Base-by-base conservation (phyloP, 2,113 vertebrate species). In the Donacobius atricapilla region DNA sequence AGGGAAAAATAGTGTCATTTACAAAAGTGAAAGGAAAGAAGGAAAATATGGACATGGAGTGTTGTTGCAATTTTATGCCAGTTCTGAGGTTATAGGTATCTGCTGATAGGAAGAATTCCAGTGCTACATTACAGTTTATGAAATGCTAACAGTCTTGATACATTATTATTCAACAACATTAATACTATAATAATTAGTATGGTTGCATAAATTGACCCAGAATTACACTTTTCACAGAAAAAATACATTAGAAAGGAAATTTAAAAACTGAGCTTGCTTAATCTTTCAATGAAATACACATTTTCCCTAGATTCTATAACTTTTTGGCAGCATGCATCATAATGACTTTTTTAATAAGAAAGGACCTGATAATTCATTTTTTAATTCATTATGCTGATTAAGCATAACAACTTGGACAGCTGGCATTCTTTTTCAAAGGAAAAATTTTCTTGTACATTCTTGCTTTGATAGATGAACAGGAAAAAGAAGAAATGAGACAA, bases 401-500 rank as follows among this genome's bases (percentile, higher is more conserved):
- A 64, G 6, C 14, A 13, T 33, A 51, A 39, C 47, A 48, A 5
- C 57, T 83, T 83, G 51, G 45, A 21, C 15, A 83, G 39, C 42
- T 83, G 39, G 8, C 4, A 9, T 47, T 80, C 30, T 77, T 77
- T 78, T 77, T 42, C 51, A 39, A 69, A 82, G 75, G 31, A 39
- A 72, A 79, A 73, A 31, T 17, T 72, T 64, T 28, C 11, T 42
- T 71, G 3, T 47, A 18, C 6, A 0, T 92, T 96, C 93, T 94
- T 96, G 35, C 92, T 79, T 97, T 96, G 87, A 90, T 63, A 99
- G 99, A 98, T 99, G 99, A 99, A 97, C 97, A 97, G 77, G 99
- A 99, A 97, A 98, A 98, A 95, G 98, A 99, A 97, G 99, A 99
- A 98, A 99, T 99, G 51, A 98, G 98, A 51, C 97, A 97, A 54